Conservation (phyloP, 2,888 invertebrate species). For the Noctua fimbriata region DNA sequence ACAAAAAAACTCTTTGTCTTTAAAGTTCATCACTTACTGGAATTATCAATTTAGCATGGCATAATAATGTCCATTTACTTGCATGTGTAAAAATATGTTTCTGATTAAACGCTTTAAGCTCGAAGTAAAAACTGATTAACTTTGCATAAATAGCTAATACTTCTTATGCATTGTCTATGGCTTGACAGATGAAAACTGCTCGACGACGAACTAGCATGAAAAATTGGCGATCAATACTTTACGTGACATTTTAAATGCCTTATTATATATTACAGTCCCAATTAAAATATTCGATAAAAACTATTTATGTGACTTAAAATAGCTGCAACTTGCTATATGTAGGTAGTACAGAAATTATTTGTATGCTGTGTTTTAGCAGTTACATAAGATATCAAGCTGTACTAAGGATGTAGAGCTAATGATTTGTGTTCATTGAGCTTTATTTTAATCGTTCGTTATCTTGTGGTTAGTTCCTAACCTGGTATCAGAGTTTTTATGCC, state of each 20-base stretch:
- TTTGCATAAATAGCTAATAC: conserved; percentile 48
- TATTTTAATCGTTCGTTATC: too few species aligned
- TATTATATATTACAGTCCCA: conserved; percentile 31
- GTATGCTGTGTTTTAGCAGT: neutral
- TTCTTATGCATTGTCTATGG: conserved; percentile 39
- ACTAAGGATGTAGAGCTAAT: neutral
- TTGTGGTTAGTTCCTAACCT: too few species aligned
- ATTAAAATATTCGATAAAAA: conserved; percentile 48
- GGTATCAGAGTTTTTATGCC: too few species aligned
- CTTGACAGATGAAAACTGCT: conserved; percentile 54
- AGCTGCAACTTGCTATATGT: neutral
- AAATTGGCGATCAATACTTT: conserved; percentile 49
- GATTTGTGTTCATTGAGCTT: neutral
- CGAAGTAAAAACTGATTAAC: conserved; percentile 48
- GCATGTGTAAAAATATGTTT: neutral
- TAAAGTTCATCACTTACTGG: neutral
- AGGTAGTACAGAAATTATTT: neutral
- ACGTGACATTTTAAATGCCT: conserved; percentile 44
- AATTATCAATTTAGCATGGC: conserved; percentile 11
- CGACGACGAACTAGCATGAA: conserved; percentile 36
- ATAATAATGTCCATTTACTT: conserved; percentile 14
- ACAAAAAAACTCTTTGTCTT: conserved; percentile 4
- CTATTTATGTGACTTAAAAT: conserved; percentile 29
- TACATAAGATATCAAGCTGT: neutral
- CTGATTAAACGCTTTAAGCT: conserved; percentile 22